A percentile compares a stretch with the other conserved stretches of the same genome.
phyloP scores from a whole-genome alignment of 1,140 invertebrate genomes.

The Neuroterus valhalla region DNA sequence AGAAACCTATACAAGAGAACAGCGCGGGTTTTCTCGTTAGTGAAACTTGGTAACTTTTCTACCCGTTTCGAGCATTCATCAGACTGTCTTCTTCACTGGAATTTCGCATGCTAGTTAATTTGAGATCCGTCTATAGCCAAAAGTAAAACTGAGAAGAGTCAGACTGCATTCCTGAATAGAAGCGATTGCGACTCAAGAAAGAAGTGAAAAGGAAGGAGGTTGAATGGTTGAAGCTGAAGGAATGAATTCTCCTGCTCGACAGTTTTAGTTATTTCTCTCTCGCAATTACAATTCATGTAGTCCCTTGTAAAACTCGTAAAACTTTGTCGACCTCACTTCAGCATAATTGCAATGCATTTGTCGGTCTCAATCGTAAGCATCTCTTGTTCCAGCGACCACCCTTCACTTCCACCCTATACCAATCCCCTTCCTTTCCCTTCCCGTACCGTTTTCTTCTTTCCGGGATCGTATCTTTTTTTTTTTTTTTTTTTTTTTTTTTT shows the following conservation, averaged over 20 bases:
- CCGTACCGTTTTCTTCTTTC: background rate
- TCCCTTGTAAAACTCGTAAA: background rate
- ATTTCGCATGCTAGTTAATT: constrained; percentile 24
- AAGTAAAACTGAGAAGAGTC: constrained; percentile 15
- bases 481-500: background rate
- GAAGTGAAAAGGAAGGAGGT: background rate
- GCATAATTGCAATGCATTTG: constrained; percentile 24
- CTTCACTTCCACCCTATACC: background rate
- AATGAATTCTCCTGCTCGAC: background rate
- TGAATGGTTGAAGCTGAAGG: background rate
- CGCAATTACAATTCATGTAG: constrained; percentile 5
- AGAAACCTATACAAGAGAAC: background rate
- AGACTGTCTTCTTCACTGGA: constrained; percentile 5
- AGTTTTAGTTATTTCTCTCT: background rate
- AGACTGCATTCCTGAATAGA: constrained; percentile 17
- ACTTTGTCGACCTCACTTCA: background rate
- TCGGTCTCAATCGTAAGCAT: constrained; percentile 16
- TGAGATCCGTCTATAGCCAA: background rate
- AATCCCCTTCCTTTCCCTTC: background rate
- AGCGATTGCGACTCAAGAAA: no score
- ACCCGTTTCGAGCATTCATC: background rate
- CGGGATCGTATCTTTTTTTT: background rate
- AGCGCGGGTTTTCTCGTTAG: constrained; percentile 1
- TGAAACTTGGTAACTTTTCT: constrained; percentile 5
- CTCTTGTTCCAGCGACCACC: background rate